Evolutionary conservation across 2,888 invertebrate genomes (phyloP).

Genomic region (Petrolisthes cinctipes): DNA sequence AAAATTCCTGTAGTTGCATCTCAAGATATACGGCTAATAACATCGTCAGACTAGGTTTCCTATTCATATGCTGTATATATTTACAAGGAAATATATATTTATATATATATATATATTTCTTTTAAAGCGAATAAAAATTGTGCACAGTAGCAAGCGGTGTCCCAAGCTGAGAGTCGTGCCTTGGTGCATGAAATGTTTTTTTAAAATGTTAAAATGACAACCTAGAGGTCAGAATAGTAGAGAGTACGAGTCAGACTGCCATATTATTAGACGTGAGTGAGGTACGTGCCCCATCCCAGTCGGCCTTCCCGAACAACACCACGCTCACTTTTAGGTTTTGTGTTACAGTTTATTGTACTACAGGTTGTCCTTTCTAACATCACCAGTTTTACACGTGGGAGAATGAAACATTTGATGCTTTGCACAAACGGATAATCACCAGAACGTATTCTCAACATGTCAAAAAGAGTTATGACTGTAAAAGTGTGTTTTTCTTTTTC

Average conservation of each 20-base stretch:
- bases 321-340: no score
- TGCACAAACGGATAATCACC: no score
- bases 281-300: no score
- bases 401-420: no score
- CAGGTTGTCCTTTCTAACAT: no score
- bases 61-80: constrained; percentile 6
- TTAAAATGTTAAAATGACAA: background rate
- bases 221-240: background rate
- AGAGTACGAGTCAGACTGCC: background rate
- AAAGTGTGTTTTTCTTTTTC: no score
- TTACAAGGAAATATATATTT: constrained; percentile 1
- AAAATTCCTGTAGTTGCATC: constrained; percentile 2
- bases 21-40: constrained; percentile 5
- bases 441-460: no score
- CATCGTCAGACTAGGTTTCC: constrained; percentile 7
- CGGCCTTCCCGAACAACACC: no score
- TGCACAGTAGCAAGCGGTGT: constrained; percentile 40
- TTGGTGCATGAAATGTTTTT: constrained; percentile 34
- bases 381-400: no score
- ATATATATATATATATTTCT: constrained; percentile 14
- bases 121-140: constrained; percentile 29
- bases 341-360: no score
- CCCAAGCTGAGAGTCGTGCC: constrained; percentile 40
- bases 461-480: no score
- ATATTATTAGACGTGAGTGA: background rate